Conservation (phyloP, 2,888 invertebrate species). For the Megamerina dolium region DNA sequence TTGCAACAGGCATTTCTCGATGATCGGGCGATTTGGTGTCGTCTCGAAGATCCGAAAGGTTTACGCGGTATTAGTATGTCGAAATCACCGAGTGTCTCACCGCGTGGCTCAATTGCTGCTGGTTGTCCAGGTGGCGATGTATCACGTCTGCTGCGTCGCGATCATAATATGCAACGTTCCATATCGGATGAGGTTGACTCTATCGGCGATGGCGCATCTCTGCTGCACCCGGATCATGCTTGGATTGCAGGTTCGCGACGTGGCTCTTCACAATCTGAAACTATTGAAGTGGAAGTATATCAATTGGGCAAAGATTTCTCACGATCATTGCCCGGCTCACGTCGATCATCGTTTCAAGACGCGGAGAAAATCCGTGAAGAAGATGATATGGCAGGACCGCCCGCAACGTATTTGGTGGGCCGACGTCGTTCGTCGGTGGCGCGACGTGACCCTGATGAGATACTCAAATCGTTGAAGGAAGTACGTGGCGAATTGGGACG, state of each 20-base stretch:
- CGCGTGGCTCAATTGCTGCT: slow-evolving; percentile 64
- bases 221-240: slow-evolving; percentile 81
- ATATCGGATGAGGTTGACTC: slow-evolving; percentile 71
- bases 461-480: slow-evolving; percentile 71
- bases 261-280: slow-evolving; percentile 86
- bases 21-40: slow-evolving; percentile 86
- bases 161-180: slow-evolving; percentile 70
- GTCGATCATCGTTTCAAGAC: slow-evolving; percentile 76
- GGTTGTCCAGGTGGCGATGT: slow-evolving; percentile 54
- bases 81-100: slow-evolving; percentile 71
- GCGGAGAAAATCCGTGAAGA: slow-evolving; percentile 57
- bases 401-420: slow-evolving; percentile 59
- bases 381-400: slow-evolving; percentile 47
- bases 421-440: slow-evolving; percentile 76
- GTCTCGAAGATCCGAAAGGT: slow-evolving; percentile 71
- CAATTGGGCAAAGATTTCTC: slow-evolving; percentile 82
- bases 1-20: slow-evolving; percentile 72
- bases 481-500: slow-evolving; percentile 77
- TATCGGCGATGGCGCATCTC: slow-evolving; percentile 67
- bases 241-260: slow-evolving; percentile 72
- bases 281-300: slow-evolving; percentile 77
- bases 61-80: slow-evolving; percentile 54
- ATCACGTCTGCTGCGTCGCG: slow-evolving; percentile 61
- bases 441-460: slow-evolving; percentile 78
- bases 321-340: slow-evolving; percentile 75